Percentiles rank a stretch among this genome's conserved stretches.
phyloP scores from a whole-genome alignment of 2,113 vertebrate species.

The Boulengeromyrus knoepffleri region DNA sequence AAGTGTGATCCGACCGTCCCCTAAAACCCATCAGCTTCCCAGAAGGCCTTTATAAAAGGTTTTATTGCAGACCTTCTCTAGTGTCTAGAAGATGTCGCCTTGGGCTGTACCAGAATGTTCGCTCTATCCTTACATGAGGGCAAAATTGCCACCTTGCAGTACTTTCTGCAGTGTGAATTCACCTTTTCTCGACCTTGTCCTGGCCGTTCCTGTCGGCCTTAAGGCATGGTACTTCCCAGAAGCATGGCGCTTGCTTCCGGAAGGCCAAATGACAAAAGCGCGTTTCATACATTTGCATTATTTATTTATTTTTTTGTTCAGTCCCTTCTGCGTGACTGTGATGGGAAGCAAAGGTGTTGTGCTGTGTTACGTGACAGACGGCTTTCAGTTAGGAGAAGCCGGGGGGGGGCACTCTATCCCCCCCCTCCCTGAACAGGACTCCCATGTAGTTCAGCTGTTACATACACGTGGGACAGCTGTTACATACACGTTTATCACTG shows the following conservation, averaged over 20 bases:
- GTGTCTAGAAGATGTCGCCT: background rate
- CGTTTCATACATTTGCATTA: background rate
- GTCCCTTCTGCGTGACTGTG: background rate
- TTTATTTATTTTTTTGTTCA: background rate
- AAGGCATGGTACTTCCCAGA: background rate
- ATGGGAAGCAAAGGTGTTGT: background rate
- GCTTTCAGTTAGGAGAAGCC: background rate
- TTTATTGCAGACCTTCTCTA: background rate
- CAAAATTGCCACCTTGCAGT: background rate
- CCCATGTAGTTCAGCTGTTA: background rate
- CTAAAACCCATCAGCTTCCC: background rate
- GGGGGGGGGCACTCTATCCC: background rate
- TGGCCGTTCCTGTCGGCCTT: background rate
- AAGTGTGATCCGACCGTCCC: conserved; percentile 38
- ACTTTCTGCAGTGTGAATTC: background rate
- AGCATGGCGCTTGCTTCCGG: background rate
- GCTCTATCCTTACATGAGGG: background rate
- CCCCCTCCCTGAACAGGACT: background rate
- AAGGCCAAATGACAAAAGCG: background rate
- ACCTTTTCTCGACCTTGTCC: background rate
- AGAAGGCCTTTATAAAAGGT: background rate
- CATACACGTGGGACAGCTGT: background rate
- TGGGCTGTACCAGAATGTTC: too few species aligned
- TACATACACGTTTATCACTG: background rate
- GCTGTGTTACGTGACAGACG: background rate